Base-by-base conservation (phyloP, 2,113 vertebrate species). In the Tyrannus savana region DNA sequence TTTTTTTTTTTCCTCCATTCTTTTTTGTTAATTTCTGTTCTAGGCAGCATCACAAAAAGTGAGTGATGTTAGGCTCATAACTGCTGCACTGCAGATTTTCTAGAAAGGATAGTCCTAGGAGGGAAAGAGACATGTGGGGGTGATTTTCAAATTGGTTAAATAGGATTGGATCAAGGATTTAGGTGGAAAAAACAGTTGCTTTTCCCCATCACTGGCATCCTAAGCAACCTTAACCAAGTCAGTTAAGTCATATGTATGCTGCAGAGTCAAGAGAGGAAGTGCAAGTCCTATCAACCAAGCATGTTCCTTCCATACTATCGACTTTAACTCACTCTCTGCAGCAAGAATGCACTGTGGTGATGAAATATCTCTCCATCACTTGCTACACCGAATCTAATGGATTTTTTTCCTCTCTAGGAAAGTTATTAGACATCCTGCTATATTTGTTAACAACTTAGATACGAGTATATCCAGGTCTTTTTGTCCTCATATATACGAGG, bases 51-150 rank as follows among this genome's bases (percentile, higher is more conserved):
- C 35, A 66, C 19, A 31, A 77, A 39, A 84, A 6, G 31, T 73
- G 49, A 47, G 31, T 63, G n/a, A 84, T 10, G 27, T 64, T 69
- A 66, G 4, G 44, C 46, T 84, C 39, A 5, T 33, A 53, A 33
- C n/a, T 64, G 39, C 7, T 47, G 23, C 22, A 49, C 37, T 67
- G 55, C 4, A 2, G 9, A 33, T 59, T 76, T 42, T 56, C n/a
- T 27, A 55, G 46, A 67, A 63, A 76, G 21, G 8, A 18, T 35
- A 37, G 24, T 60, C 23, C 46, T 47, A 41, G 28, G 11, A 89
- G 10, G 33, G 27, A 60, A 39, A 66, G 16, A 52, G 25, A n/a
- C 12, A 16, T 25, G 25, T 4, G 1, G 3, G 3, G 4, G 1
- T 14, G 3, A 9, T 49, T 64, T 24, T 24, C 15, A 24, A 50